Evolutionary conservation across 2,888 invertebrate species (phyloP), one percentile per base, ranked within the genome.

Genomic region (Colostygia pectinataria): DNA sequence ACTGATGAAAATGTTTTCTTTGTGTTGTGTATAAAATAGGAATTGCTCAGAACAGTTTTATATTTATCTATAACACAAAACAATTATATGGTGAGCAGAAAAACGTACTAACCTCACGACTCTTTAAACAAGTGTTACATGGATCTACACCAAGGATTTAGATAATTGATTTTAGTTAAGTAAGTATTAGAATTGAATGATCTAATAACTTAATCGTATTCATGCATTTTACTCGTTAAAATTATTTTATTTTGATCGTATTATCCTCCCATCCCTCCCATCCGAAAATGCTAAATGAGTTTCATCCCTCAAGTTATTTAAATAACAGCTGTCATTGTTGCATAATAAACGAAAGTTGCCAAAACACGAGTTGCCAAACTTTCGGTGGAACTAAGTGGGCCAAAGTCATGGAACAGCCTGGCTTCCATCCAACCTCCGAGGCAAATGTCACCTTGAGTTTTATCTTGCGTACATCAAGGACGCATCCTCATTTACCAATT

Each of bases 401-500:
- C 74, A 76, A 74, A 66, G 68, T 59, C 63, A 59, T 63, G 50
- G 61, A 43, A 56, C 58, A 44, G 62, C 50, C 63, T 75, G 74
- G 69, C 74, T 60, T 14, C 37, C 42, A 57, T 71, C 75, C 76
- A 70, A 69, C 33, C 59, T 61, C 58, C 54, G 53, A 53, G 52
- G 55, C 55, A 55, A 70, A 68, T n/a, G 67, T 64, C 55, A 61
- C 57, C 53, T 55, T 59, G 48, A 55, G 31, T 55, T 60, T 57
- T 53, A 53, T 57, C 61, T 59, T 55, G 57, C 56, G 52, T 55
- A 55, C 52, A 45, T 42, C 53, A 57, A 59, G 60, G 56, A 58
- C 45, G 40, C 53, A 44, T 41, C 53, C 53, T 44, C 54, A 44
- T 61, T 65, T 45, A 45, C 29, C 40, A 39, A 45, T 48, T 68